These are phyloP conservation scores for Caranx ignobilis DNA, from an alignment of 2,113 vertebrate species.

Conservation along the genomic window DNA sequence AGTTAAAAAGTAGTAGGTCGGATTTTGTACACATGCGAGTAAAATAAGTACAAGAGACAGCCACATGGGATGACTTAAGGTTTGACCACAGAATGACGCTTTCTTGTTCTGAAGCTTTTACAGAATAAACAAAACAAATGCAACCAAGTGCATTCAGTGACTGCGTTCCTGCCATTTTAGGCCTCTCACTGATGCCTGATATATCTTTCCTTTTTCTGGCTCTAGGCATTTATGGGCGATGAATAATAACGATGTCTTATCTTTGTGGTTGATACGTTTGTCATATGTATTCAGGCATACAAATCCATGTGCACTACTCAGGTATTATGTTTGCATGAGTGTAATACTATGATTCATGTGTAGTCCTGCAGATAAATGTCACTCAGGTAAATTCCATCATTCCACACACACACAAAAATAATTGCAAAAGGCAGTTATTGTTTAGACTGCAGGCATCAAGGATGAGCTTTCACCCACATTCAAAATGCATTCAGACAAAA, in stretches of 20 bases:
- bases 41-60: not conserved
- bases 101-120: not conserved
- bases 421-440: not conserved
- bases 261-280: not conserved
- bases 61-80: not conserved
- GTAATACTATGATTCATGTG: not conserved
- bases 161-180: not conserved
- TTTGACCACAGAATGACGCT: not conserved
- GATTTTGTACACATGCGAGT: slow-evolving; percentile 7
- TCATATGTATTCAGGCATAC: not conserved
- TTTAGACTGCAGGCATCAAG: not conserved
- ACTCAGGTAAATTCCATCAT: not conserved
- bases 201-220: not conserved
- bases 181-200: not conserved
- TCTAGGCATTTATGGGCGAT: not conserved
- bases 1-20: slow-evolving; percentile 1
- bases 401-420: not conserved
- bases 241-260: not conserved
- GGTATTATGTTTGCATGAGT: not conserved
- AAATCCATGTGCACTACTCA: not conserved
- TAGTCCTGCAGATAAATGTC: not conserved
- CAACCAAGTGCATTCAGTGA: not conserved
- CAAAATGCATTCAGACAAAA: slow-evolving; percentile 11
- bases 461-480: not conserved
- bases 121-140: slow-evolving; percentile 13